Evolutionary conservation across 2,113 vertebrate genomes (phyloP).

Genomic region (Alces alces): DNA sequence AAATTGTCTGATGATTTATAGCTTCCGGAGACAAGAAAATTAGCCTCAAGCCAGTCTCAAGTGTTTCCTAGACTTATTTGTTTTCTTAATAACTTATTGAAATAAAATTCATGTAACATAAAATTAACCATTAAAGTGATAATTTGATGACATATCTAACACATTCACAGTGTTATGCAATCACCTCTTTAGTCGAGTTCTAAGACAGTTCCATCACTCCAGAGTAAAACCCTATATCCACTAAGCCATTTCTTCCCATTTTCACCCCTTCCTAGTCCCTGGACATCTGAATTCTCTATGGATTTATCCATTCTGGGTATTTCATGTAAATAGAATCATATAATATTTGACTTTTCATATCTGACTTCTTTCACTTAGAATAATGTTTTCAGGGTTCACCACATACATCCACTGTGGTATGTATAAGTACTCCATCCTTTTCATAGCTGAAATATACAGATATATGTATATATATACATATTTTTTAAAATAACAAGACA

Average conservation of each 20-base stretch:
- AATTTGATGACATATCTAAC: not conserved
- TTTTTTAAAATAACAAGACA: not conserved
- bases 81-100: not conserved
- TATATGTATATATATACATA: not conserved
- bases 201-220: not conserved
- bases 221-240: not conserved
- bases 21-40: slow-evolving; percentile 94
- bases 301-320: not conserved
- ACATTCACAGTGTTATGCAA: not conserved
- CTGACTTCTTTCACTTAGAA: not conserved
- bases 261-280: not conserved
- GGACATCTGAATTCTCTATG: not conserved
- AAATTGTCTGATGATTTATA: slow-evolving; percentile 91
- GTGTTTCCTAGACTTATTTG: slow-evolving; percentile 85
- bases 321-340: not conserved
- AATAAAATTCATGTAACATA: not conserved
- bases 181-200: not conserved
- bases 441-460: not conserved
- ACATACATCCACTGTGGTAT: not conserved
- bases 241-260: not conserved
- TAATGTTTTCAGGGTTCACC: not conserved
- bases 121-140: not conserved
- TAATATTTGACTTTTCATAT: not conserved
- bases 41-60: slow-evolving; percentile 90
- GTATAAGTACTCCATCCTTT: not conserved